A percentile compares a stretch with the other conserved stretches of the same genome.
Evolutionary conservation across 2,113 vertebrate genomes (phyloP).

Genomic region (Aspiorhynchus laticeps): DNA sequence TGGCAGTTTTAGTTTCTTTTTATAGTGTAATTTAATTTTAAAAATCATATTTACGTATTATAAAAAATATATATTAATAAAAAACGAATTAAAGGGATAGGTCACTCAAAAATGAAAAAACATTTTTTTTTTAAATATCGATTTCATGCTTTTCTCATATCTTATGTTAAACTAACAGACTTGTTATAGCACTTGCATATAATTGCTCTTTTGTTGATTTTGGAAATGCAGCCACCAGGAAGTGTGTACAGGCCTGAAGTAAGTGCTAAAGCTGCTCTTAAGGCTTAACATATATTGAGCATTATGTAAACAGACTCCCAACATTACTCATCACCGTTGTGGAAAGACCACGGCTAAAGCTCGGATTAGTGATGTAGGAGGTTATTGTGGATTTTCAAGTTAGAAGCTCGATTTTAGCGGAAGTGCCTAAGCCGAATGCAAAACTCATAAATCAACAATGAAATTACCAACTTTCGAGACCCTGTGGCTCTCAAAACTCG

Average conservation of each 20-base stretch:
- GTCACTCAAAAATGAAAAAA: too few species aligned
- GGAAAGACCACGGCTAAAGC: constrained; percentile 25
- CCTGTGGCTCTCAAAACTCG: constrained; percentile 7
- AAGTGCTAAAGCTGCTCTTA: constrained; percentile 6
- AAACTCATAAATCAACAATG: constrained; percentile 26
- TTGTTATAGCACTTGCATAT: too few species aligned
- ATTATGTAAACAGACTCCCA: constrained; percentile 43
- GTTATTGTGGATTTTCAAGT: constrained; percentile 37
- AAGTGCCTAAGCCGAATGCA: constrained; percentile 8
- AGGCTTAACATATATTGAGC: constrained; percentile 31
- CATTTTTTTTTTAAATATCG: too few species aligned
- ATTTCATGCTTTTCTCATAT: too few species aligned
- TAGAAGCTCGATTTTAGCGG: neutral
- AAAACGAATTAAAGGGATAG: too few species aligned
- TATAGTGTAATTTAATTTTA: too few species aligned
- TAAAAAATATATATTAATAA: too few species aligned
- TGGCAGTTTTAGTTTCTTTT: too few species aligned
- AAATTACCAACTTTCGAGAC: constrained; percentile 24
- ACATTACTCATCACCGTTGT: constrained; percentile 27
- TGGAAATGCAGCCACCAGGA: neutral
- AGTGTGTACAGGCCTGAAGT: constrained; percentile 4
- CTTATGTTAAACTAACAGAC: too few species aligned
- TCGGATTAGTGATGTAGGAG: constrained; percentile 30
- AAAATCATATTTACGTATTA: too few species aligned
- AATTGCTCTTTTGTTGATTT: too few species aligned